Conservation (phyloP, 2,888 invertebrate species). For the Atrina japonica region DNA sequence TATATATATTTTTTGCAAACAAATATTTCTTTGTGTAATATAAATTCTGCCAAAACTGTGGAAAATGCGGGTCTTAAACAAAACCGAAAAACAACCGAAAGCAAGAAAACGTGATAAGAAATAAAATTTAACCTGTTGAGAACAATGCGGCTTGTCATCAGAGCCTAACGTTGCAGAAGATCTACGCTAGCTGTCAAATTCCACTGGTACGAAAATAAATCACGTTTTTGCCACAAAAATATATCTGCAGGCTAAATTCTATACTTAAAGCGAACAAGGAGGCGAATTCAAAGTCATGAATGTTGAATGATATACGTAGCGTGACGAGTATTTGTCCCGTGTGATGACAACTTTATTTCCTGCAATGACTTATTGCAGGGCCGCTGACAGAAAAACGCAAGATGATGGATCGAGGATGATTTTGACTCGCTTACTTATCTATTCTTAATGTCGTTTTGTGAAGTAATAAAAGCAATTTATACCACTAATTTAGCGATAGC, state of each 20-base stretch:
- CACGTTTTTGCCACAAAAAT: constrained; percentile 17
- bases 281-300: constrained; percentile 35
- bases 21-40: no score
- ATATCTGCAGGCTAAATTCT: constrained; percentile 38
- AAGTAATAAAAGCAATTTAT: constrained; percentile 43
- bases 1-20: no score
- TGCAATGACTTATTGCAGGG: constrained; percentile 39
- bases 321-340: constrained; percentile 34
- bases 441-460: constrained; percentile 37
- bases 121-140: no score
- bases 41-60: no score
- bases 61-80: no score
- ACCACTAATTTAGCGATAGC: constrained; percentile 41
- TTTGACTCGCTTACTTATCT: constrained; percentile 23
- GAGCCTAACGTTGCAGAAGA: no score
- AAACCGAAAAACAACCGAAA: no score
- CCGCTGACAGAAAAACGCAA: constrained; percentile 23
- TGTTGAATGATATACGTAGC: constrained; percentile 34
- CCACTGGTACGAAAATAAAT: constrained; percentile 32
- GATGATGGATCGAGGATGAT: constrained; percentile 34
- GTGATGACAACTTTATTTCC: constrained; percentile 36
- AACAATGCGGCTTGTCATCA: no score
- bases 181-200: constrained; percentile 33
- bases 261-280: constrained; percentile 34
- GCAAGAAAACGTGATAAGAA: no score